A percentile compares a stretch with the other conserved stretches of the same genome.
Conservation (phyloP, 2,888 invertebrate species). For the Pseudoips prasinana region DNA sequence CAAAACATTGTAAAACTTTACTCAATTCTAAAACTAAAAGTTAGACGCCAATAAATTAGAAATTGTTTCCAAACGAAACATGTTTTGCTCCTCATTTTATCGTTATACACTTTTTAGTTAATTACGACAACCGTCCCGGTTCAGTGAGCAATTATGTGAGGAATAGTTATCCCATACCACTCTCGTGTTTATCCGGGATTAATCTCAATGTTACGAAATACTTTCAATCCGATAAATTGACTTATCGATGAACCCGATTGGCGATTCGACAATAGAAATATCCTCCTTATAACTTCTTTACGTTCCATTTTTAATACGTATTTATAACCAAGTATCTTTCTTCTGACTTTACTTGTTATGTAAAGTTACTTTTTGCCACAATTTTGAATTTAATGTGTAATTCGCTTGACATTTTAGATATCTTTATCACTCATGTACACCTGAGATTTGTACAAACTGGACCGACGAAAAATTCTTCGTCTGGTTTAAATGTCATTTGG, state of each 20-base stretch:
- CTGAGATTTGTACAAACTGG: constrained; percentile 39
- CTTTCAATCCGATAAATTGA: constrained; percentile 32
- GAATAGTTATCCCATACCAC: constrained; percentile 31
- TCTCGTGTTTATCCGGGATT: constrained; percentile 38
- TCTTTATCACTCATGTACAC: constrained; percentile 27
- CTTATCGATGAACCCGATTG: constrained; percentile 31
- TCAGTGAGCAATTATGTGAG: constrained; percentile 39
- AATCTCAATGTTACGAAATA: constrained; percentile 24
- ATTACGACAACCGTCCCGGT: constrained; percentile 34
- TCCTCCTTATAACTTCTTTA: constrained; percentile 16
- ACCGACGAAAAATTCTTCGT: constrained; percentile 38
- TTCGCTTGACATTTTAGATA: constrained; percentile 29
- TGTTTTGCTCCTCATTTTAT: constrained; percentile 17
- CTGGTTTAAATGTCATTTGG: constrained; percentile 64
- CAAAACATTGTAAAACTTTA: too few relatives aligned
- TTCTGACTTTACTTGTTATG: too few relatives aligned
- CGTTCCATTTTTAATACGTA: too few relatives aligned
- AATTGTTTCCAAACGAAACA: constrained; percentile 14
- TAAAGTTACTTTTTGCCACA: too few relatives aligned
- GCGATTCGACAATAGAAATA: constrained; percentile 24
- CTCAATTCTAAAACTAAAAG: too few relatives aligned
- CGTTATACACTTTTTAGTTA: constrained; percentile 23
- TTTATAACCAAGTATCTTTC: too few relatives aligned
- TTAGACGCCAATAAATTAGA: constrained; percentile 10
- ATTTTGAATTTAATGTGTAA: constrained; percentile 5